Conservation (phyloP, 2,888 invertebrate species). For the Polydrusus tereticollis region DNA sequence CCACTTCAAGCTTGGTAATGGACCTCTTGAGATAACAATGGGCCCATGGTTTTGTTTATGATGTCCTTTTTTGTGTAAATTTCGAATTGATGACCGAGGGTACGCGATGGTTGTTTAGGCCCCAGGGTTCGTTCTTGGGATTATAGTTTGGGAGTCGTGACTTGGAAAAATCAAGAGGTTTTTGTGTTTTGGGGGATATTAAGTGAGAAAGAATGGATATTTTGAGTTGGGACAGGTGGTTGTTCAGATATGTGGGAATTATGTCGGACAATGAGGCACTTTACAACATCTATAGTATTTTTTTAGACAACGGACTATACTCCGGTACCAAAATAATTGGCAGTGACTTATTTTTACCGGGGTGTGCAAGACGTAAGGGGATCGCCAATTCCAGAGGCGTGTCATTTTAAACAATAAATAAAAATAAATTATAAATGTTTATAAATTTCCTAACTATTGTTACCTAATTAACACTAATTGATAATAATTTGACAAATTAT, state of each 20-base stretch:
- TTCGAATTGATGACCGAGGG: constrained; percentile 45
- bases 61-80: constrained; percentile 47
- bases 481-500: too few species aligned
- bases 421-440: too few species aligned
- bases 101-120: background rate
- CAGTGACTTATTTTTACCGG: too few species aligned
- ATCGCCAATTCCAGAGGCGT: too few species aligned
- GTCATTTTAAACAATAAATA: too few species aligned
- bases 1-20: constrained; percentile 44
- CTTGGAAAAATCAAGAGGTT: constrained; percentile 25
- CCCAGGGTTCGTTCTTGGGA: constrained; percentile 33
- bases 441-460: too few species aligned
- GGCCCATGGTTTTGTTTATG: constrained; percentile 44
- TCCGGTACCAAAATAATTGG: too few species aligned
- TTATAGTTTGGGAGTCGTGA: constrained; percentile 20
- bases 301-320: too few species aligned
- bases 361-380: too few species aligned
- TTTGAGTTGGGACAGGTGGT: background rate
- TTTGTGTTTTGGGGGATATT: background rate
- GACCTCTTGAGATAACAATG: constrained; percentile 49
- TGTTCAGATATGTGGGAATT: constrained; percentile 2
- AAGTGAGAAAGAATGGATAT: background rate
- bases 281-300: too few species aligned
- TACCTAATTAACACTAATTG: too few species aligned
- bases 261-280: too few species aligned